Evolutionary conservation across 2,888 invertebrate genomes (phyloP).

Genomic region (Machimus atricapillus): DNA sequence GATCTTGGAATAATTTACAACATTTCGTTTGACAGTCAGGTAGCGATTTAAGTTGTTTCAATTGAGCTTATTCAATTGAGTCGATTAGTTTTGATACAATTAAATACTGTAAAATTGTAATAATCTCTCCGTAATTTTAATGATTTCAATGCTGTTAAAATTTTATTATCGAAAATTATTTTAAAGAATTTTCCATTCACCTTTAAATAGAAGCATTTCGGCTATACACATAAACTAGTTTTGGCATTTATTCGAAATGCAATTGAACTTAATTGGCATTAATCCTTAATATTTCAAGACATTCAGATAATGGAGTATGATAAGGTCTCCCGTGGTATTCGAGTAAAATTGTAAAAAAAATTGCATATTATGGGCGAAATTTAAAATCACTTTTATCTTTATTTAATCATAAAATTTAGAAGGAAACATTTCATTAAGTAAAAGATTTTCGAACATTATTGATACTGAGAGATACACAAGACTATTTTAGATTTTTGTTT

Average conservation of each 20-base stretch:
- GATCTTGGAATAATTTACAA: background rate
- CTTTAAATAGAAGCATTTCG: background rate
- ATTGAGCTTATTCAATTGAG: background rate
- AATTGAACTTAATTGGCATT: background rate
- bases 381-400: no score
- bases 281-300: background rate
- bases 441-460: no score
- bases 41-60: background rate
- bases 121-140: background rate
- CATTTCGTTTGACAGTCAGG: background rate
- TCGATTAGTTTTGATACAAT: background rate
- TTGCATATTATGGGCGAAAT: no score
- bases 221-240: background rate
- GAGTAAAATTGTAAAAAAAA: no score
- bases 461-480: no score
- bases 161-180: background rate
- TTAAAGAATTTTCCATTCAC: background rate
- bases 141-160: background rate
- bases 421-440: no score
- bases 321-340: background rate
- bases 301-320: background rate
- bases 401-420: no score
- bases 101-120: background rate
- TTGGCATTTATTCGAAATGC: background rate
- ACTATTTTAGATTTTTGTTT: no score